Percentiles rank a stretch among this genome's conserved stretches.
Evolutionary conservation across 2,113 vertebrate genomes (phyloP).

Genomic region (Tetraodon nigroviridis): DNA sequence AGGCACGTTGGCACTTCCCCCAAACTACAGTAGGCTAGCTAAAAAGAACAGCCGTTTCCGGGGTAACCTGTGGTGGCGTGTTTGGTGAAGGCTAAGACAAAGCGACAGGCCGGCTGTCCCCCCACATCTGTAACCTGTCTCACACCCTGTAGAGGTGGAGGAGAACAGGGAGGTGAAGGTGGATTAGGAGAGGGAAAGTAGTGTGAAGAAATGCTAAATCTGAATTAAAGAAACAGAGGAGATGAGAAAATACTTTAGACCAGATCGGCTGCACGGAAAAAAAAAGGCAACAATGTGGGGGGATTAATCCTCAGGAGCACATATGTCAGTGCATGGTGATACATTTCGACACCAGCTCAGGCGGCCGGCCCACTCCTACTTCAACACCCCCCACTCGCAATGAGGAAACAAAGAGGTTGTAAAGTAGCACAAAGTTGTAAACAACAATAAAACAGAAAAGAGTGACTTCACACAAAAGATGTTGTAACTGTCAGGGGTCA

Average conservation of each 20-base stretch:
- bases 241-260: not conserved
- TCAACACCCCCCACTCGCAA: conserved; percentile 35
- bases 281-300: not conserved
- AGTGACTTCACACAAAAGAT: conserved; percentile 40
- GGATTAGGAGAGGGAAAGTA: conserved; percentile 17
- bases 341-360: conserved; percentile 21
- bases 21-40: conserved; percentile 49
- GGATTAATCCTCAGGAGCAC: not conserved
- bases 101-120: conserved; percentile 64
- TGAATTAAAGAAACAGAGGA: not conserved
- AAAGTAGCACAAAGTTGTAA: conserved; percentile 66
- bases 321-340: conserved; percentile 7
- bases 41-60: conserved; percentile 52
- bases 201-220: not conserved
- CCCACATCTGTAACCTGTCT: conserved; percentile 73
- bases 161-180: conserved; percentile 21
- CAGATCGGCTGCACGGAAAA: not conserved
- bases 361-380: conserved; percentile 31
- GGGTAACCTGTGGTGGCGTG: conserved; percentile 58
- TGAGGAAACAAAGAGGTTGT: conserved; percentile 61
- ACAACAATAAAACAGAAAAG: conserved; percentile 59
- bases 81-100: conserved; percentile 63
- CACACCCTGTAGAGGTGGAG: conserved; percentile 52
- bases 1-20: conserved; percentile 48
- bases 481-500: conserved; percentile 60